Percentiles rank a stretch among this genome's conserved stretches.
Evolutionary conservation across 2,888 invertebrate species (phyloP).

Genomic region (Andrena trimmerana): DNA sequence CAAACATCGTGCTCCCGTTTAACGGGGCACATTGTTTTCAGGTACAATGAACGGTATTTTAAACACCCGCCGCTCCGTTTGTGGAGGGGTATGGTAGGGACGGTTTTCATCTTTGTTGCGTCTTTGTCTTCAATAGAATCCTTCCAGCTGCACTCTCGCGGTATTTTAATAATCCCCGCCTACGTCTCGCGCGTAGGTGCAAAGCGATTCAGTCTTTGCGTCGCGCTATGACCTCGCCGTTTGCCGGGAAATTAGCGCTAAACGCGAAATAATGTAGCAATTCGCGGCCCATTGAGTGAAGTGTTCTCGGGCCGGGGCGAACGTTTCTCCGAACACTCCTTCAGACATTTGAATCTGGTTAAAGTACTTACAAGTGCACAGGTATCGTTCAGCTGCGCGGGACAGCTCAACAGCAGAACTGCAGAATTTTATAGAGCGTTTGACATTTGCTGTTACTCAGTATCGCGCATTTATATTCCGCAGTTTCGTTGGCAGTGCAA

Average conservation of each 20-base stretch:
- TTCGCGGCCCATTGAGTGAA: background rate
- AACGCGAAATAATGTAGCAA: slow-evolving; percentile 53
- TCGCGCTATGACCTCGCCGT: slow-evolving; percentile 52
- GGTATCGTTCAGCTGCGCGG: too few relatives aligned
- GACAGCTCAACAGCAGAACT: too few relatives aligned
- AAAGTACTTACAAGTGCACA: too few relatives aligned
- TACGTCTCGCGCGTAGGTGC: slow-evolving; percentile 58
- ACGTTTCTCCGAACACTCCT: background rate
- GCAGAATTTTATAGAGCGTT: too few relatives aligned
- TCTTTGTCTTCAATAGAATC: background rate
- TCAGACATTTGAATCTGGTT: background rate
- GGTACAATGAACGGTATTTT: too few relatives aligned
- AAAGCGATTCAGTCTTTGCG: slow-evolving; percentile 43
- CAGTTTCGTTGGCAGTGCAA: too few relatives aligned
- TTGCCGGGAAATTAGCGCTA: slow-evolving; percentile 53
- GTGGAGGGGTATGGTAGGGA: background rate
- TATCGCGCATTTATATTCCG: too few relatives aligned
- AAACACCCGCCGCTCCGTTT: too few relatives aligned
- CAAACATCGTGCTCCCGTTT: background rate
- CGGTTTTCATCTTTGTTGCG: slow-evolving; percentile 4
- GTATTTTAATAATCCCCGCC: slow-evolving; percentile 32
- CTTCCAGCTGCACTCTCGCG: slow-evolving; percentile 3
- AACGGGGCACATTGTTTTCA: too few relatives aligned
- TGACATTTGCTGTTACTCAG: too few relatives aligned
- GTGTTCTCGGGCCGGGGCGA: background rate